Evolutionary conservation across 2,888 invertebrate genomes (phyloP), one percentile per base, ranked within the genome.

Genomic region (Spodoptera picta): DNA sequence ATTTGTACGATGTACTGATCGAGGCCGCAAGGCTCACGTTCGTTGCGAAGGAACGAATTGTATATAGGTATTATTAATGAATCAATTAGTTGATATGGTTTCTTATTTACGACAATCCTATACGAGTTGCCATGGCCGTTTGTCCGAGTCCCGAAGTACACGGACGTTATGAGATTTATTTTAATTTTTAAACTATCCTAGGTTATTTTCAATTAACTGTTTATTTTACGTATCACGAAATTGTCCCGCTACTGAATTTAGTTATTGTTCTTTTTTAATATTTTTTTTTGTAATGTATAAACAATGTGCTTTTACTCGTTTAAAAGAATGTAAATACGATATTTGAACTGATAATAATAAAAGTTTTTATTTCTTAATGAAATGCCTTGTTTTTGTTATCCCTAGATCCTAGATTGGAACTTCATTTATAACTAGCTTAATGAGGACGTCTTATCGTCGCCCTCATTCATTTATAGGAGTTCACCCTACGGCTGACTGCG

Each of bases 331-430:
- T 95, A 95, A 93, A 95, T 95, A 95, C 87, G 94, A 95, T 94
- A 95, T 94, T 95, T 95, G 95, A 95, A 95, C 95, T 95, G 95
- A 95, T 95, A 94, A 95, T 94, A 95, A 95, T 94, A 93, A 94
- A 92, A 92, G 91, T 90, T 91, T 91, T 93, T 94, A 94, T 94
- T 94, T 94, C 94, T 87, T 93, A 93, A 92, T 91, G 90, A 92
- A 69, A 79, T 59, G 54, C 61, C 79, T 84, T 81, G 84, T 90
- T 90, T 79, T 69, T 10, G 58, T 75, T 23, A 11, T 14, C 44
- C 23, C 24, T 6, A 46, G 27, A 56, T 55, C 23, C 24, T 6
- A 46, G 42, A 56, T 55, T 54, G 48, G 7, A 65, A 45, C 31
- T 48, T 14, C 7, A 60, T 57, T 61, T 44, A 51, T 59, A 67